Conservation (phyloP, 53 echinoderm and acorn worm species). For the Antedon mediterranea region DNA sequence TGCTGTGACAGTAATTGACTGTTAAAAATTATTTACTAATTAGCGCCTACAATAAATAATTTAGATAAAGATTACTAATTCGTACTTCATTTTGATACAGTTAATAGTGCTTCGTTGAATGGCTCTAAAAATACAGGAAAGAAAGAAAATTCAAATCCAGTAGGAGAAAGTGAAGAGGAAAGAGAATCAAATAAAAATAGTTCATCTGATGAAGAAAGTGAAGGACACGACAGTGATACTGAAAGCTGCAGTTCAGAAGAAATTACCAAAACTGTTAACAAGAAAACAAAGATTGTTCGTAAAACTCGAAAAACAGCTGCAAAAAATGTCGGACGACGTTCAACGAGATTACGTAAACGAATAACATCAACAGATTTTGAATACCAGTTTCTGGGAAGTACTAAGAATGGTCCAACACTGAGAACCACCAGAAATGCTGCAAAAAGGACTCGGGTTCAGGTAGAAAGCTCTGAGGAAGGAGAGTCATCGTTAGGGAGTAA, state of each 20-base stretch:
- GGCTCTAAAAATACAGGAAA: not conserved
- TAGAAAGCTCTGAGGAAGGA: conserved; percentile 29
- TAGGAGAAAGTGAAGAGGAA: conserved; percentile 11
- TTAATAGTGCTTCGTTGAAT: not conserved
- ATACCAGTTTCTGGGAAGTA: conserved; percentile 1
- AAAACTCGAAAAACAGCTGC: not conserved
- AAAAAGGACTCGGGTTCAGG: conserved; percentile 35
- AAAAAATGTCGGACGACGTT: not conserved
- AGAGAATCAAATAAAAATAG: not conserved
- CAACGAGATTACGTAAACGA: conserved; percentile 5
- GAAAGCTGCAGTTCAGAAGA: conserved; percentile 22
- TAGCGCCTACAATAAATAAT: too few relatives aligned
- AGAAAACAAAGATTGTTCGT: not conserved
- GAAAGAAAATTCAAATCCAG: conserved; percentile 7
- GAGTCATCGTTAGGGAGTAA: conserved; percentile 21
- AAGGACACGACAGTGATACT: conserved; percentile 21
- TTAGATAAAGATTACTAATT: not conserved
- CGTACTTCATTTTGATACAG: not conserved
- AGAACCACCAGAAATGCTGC: conserved; percentile 54
- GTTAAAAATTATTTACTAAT: too few relatives aligned
- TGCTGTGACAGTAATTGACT: too few relatives aligned
- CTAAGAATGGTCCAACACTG: not conserved
- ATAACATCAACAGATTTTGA: conserved; percentile 34
- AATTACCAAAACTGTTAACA: not conserved
- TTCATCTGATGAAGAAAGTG: not conserved